Base-by-base conservation (phyloP, 2,797 vertebrate genomes). In the Atherinosoma microstoma region DNA sequence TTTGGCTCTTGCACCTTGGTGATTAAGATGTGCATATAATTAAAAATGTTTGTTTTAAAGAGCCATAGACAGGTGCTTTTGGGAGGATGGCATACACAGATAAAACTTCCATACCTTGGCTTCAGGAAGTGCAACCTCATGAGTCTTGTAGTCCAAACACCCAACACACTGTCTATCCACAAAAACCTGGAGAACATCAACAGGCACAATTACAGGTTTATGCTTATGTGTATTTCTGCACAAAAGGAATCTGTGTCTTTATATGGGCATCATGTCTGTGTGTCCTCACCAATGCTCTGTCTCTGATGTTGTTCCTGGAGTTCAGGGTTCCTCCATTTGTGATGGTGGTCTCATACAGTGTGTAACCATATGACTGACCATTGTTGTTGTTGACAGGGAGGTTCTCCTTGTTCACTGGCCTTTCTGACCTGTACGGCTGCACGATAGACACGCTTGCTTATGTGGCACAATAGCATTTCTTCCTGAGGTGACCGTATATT, bases 331-430 rank as follows among this genome's bases (percentile, higher is more conserved):
- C 97, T n/a, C 96, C 95, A 0, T 92, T 90, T 58, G 84, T 89
- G 53, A 98, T 95, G 60, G 92, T 91, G 4, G 96, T 96, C 92
- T 98, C 96, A 0, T 98, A 98, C 49, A 99, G 93, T 0, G 95
- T 95, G 27, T 98, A 98, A 0, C 97, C 97, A 0, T 95, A 96
- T 0, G 96, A 94, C 91, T 99, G 97, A 56, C 97, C 97, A 0
- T 90, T 95, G 71, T 93, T 95, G 8, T 94, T 89, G 6, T 97
- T 97, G 5, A 96, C 87, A 0, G 92, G 95, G 49, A 99, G 91
- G 9, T 95, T 97, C 90, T 99, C 97, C 96, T 97, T 97, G 88
- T 96, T 99, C 67, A 98, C 59, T 0, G 97, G 96, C 4, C 74
- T 56, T 57, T 96, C 96, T 9, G 95, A 96, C 71, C 75, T 92